Percentiles rank a stretch among this genome's conserved stretches.
phyloP scores from a whole-genome alignment of 2,797 vertebrate genomes.

The Poeciliopsis gracilis region DNA sequence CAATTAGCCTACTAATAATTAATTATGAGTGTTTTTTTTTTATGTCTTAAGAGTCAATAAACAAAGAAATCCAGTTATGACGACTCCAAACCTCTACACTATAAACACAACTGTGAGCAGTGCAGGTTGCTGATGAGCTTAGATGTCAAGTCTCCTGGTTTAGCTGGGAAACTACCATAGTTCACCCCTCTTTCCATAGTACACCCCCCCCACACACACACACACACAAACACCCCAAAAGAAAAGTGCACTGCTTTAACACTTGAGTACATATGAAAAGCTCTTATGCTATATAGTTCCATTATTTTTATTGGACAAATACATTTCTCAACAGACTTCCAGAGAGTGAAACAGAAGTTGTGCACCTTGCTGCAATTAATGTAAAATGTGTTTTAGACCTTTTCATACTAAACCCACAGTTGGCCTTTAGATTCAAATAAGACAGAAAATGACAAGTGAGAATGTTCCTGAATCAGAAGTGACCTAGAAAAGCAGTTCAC shows the following conservation, averaged over 20 bases:
- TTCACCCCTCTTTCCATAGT: too few relatives aligned
- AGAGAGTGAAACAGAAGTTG: background rate
- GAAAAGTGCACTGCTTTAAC: background rate
- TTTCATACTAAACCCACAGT: background rate
- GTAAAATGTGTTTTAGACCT: background rate
- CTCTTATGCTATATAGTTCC: background rate
- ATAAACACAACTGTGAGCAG: too few relatives aligned
- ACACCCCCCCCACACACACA: too few relatives aligned
- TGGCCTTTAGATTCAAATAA: background rate
- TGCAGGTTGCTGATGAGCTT: too few relatives aligned
- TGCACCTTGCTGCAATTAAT: background rate
- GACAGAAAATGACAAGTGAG: background rate
- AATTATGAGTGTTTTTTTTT: too few relatives aligned
- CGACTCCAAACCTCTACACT: too few relatives aligned
- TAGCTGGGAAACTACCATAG: too few relatives aligned
- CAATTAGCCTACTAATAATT: too few relatives aligned
- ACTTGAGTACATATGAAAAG: background rate
- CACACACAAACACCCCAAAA: too few relatives aligned
- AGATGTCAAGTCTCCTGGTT: too few relatives aligned
- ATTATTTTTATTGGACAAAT: background rate
- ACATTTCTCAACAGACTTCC: background rate
- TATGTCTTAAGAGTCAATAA: too few relatives aligned
- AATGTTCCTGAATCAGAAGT: background rate
- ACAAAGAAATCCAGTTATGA: too few relatives aligned
- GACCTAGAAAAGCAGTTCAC: background rate